Evolutionary conservation across 2,888 invertebrate species (phyloP), one percentile per base, ranked within the genome.

Genomic region (Acleris cristana): DNA sequence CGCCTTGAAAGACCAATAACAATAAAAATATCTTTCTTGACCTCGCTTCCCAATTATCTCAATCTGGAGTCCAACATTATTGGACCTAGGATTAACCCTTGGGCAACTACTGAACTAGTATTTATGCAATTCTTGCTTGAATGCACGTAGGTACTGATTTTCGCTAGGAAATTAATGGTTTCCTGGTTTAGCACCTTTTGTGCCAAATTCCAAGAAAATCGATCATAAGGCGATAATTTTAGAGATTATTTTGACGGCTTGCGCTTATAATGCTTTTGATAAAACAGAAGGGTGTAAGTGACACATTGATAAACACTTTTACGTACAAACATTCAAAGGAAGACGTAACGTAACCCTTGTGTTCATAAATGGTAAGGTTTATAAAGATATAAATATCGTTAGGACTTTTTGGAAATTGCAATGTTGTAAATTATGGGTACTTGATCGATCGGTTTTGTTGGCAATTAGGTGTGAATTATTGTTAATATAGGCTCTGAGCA

Each of bases 141-240:
- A 19, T 34, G 57, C 62, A n/a, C 52, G 45, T 66, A 57, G 45
- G 56, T 66, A 66, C 66, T 45, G 57, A 66, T 53, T 62, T 62
- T 62, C 52, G 62, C 45, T 62, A n/a, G 18, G 14, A 62, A 57
- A 66, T 66, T 61, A 62, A 66, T 7, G 52, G 61, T 57, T 57
- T 4, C 40, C 34, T 49, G 34, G 21, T 30, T 62, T 62, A 66
- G 18, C 66, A 66, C 66, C 66, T 62, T 66, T 62, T 66, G 66
- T 62, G 62, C 66, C 62, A 62, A 66, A 62, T 62, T 62, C 66
- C 66, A 34, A 21, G 34, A 44, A 62, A 66, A 66, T 62, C 34
- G 62, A 66, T 61, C 52, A 57, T 52, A 40, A 21, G 44, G 12
- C 52, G 52, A 48, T 66, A 66, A 66, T 66, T n/a, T 18, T 14